A percentile compares a stretch with the other conserved stretches of the same genome.
These are phyloP conservation scores for Stercorarius parasiticus DNA, from an alignment of 2,113 vertebrate genomes.

Conservation along the genomic window DNA sequence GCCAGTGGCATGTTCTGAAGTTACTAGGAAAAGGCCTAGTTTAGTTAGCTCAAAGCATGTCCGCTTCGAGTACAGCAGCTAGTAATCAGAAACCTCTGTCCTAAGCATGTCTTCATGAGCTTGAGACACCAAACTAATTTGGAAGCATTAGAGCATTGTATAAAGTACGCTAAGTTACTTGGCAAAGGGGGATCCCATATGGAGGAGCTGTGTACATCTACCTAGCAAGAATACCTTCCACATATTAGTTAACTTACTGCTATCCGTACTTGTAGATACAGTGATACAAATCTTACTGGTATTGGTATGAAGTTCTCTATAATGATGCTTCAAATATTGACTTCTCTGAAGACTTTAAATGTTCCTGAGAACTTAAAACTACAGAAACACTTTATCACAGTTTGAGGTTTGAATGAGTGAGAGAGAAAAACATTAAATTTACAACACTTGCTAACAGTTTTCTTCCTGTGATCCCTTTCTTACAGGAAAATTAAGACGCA, in stretches of 20 bases:
- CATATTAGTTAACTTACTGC: rapidly evolving
- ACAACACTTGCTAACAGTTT: rapidly evolving
- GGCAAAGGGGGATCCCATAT: rapidly evolving
- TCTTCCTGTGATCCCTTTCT: neutral
- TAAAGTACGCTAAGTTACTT: rapidly evolving
- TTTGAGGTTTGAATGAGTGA: neutral
- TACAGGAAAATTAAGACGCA: conserved; percentile 87
- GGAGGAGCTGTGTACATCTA: neutral
- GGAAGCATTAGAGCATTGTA: rapidly evolving
- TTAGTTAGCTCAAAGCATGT: neutral
- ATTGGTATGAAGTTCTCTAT: neutral
- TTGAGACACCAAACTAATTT: neutral
- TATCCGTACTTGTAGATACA: neutral
- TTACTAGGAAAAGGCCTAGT: neutral
- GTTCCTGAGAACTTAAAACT: neutral
- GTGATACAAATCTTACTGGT: rapidly evolving
- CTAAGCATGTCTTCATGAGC: neutral
- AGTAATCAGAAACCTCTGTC: neutral
- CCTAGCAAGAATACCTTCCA: neutral
- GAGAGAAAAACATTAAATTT: neutral
- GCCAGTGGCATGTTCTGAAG: neutral
- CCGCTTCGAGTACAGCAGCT: neutral
- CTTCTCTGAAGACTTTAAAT: neutral
- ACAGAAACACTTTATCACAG: rapidly evolving
- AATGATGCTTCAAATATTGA: neutral